Evolutionary conservation across 2,888 invertebrate species (phyloP), one percentile per base, ranked within the genome.

Genomic region (Papilio gigon): DNA sequence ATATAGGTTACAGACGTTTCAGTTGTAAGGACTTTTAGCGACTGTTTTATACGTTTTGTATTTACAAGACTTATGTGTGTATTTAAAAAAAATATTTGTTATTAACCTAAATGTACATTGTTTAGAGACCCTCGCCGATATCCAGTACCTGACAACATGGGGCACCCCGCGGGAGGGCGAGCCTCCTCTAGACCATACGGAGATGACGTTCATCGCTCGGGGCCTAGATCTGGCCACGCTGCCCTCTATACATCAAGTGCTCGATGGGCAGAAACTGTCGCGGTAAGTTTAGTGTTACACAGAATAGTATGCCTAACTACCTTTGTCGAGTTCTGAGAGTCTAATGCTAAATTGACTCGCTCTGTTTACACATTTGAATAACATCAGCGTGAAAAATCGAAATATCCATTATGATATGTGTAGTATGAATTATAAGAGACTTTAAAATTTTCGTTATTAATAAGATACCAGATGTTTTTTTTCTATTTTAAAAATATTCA

Each of bases 221-320:
- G 98, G 99, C 22, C 95, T 99, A 75, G 97, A 98, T 12, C 93
- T 99, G 14, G 95, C 96, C 44, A 95, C 96, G 70, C 95, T 97
- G 0, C 96, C 98, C 1, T 95, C 96, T 17, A 96, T 99, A 63
- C 95, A 95, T 78, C 97, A 98, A 91, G 97, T 98, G 50, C 92
- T 98, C 70, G 98, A 98, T 81, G 98, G 98, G 11, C 95, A 95
- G 65, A 86, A 89, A 4, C 75, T 91, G 64, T 70, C 85, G 63
- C 79, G 89, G 91, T 92, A 70, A 88, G 89, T 85, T 35, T 50
- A 27, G 1, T 22, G n/a, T 4, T 8, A 0, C 20, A 27, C 17
- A 27, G 37, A 27, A 33, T 44, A 12, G 14, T n/a, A n/a, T n/a
- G n/a, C n/a, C n/a, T n/a, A n/a, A n/a, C 9, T 14, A 27, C 37